Base-by-base conservation (phyloP, 2,113 vertebrate genomes). In the Pachypanchax playfairii region DNA sequence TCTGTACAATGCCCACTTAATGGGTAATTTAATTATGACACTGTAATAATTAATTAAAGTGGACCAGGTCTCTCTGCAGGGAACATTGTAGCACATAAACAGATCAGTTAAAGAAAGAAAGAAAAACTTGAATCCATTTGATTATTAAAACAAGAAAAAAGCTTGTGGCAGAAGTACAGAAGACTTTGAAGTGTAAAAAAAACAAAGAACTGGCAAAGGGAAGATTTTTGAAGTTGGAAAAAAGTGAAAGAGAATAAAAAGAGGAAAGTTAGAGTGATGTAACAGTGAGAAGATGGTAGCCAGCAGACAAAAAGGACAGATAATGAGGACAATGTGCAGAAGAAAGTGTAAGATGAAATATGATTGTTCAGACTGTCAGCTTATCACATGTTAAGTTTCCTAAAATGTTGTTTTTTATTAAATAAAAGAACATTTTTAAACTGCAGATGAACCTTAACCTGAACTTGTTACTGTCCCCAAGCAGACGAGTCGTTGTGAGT, bases 161-260 rank as follows among this genome's bases (percentile, higher is more conserved):
- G 54, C 50, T 51, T 42, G 20, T 62, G 24, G 36, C 54, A 59
- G 38, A 47, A 61, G 53, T 2, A 22, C 44, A n/a, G 46, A 15
- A 53, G 55, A 65, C 74, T 76, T 80, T 83, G 74, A 76, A 83
- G 69, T 69, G 39, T 47, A 38, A 74, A 71, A 12, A 28, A 75
- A 44, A 44, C 57, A 50, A 3, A 18, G 41, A 49, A 44, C 6
- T 17, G 43, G 35, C 55, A 58, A 20, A 50, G 31, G 6, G 22
- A 35, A 64, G 20, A 29, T 36, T 48, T 63, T 57, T 36, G 51
- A 75, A 65, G 24, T 63, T 31, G 47, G 33, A 49, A 38, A 50
- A 49, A 74, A 38, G 22, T 59, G 41, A 9, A 55, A 21, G 9
- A 68, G 35, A 48, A 33, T 38, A 14, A 20, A 31, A 51, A 35